Conservation (phyloP, 2,888 invertebrate genomes). For the Cantharis flavilabris region DNA sequence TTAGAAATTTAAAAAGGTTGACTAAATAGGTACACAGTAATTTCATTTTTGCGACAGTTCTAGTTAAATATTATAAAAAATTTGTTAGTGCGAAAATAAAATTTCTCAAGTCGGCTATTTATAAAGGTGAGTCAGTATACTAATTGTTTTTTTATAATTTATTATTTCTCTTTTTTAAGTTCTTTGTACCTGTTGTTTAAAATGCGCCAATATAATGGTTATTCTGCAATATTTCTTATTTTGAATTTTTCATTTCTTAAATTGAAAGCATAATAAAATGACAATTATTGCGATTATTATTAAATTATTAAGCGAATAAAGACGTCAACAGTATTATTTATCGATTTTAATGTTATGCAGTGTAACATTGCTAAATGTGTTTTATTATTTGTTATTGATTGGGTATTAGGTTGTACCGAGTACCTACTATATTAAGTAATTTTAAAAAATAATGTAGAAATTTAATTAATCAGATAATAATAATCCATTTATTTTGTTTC, state of each 20-base stretch:
- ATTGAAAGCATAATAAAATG: neutral
- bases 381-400: neutral
- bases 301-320: neutral
- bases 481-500: too few species aligned
- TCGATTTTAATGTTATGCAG: neutral
- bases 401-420: neutral
- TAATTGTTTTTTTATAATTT: conserved; percentile 32
- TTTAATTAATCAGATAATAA: neutral
- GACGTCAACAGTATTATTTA: neutral
- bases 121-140: conserved; percentile 40
- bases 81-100: conserved; percentile 11
- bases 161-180: neutral
- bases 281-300: neutral
- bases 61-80: neutral
- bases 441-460: neutral
- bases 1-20: neutral
- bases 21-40: neutral
- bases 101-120: conserved; percentile 29
- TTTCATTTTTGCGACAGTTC: neutral
- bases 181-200: neutral
- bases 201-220: neutral
- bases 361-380: neutral
- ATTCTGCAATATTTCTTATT: neutral
- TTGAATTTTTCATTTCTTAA: neutral
- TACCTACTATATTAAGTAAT: neutral